These are phyloP conservation scores for Euplexia lucipara DNA, from an alignment of 2,888 invertebrate genomes.

Conservation along the genomic window DNA sequence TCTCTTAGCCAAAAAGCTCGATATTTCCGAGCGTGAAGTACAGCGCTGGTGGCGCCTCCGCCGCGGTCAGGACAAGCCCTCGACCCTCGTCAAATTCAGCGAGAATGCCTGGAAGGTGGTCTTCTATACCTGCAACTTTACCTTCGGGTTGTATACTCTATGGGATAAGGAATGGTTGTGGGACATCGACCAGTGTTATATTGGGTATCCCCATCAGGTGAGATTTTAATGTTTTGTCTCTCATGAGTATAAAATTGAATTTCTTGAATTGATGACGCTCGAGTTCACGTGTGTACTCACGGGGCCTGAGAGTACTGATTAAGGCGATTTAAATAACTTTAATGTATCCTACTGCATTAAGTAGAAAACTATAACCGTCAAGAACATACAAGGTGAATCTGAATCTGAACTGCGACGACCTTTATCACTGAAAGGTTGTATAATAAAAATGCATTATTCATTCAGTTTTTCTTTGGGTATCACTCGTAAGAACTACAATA, in stretches of 20 bases:
- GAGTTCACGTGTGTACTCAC: no score
- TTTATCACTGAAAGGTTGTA: no score
- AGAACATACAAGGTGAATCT: no score
- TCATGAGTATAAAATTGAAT: neutral
- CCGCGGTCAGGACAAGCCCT: constrained; percentile 96
- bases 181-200: constrained; percentile 97
- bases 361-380: no score
- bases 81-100: constrained; percentile 97
- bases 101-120: constrained; percentile 98
- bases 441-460: no score
- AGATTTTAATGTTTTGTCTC: constrained; percentile 13
- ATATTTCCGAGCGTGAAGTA: constrained; percentile 96
- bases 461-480: no score
- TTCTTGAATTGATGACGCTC: no score
- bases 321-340: neutral
- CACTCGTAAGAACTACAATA: no score
- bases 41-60: constrained; percentile 98
- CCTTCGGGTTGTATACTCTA: constrained; percentile 95
- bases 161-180: constrained; percentile 99
- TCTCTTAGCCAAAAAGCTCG: constrained; percentile 95
- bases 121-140: constrained; percentile 96
- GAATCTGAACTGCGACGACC: no score
- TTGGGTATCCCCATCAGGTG: constrained; percentile 95
- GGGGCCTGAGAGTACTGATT: no score
- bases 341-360: no score